phyloP scores from a whole-genome alignment of 2,113 vertebrate genomes.

The Cricetomys ansorgei region DNA sequence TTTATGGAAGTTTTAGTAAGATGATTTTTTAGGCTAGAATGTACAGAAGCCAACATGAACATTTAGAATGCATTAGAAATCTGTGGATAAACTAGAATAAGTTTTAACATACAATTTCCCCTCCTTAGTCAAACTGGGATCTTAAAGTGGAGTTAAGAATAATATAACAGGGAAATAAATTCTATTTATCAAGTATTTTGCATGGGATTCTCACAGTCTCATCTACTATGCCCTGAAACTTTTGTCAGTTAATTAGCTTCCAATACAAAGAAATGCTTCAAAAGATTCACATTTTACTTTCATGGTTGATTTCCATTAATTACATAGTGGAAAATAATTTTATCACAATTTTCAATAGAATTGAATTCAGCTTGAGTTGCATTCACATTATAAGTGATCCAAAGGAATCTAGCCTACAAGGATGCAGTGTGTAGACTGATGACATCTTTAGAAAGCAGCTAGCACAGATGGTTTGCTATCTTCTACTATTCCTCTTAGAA shows the following conservation, averaged over 20 bases:
- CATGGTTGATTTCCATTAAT: not conserved
- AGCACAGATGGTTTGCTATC: not conserved
- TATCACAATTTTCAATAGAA: not conserved
- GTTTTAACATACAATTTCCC: not conserved
- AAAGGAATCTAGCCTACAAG: not conserved
- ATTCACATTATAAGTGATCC: not conserved
- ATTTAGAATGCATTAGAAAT: not conserved
- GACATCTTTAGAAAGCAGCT: not conserved
- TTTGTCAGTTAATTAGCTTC: slow-evolving; percentile 18
- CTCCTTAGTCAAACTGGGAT: not conserved
- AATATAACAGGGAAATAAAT: not conserved
- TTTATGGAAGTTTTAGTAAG: not conserved
- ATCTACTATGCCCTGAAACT: not conserved
- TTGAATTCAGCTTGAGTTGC: slow-evolving; percentile 7
- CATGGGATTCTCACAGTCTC: not conserved
- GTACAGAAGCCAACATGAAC: not conserved
- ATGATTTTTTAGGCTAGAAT: not conserved
- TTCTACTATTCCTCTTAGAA: not conserved
- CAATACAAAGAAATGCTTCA: not conserved
- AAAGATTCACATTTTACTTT: slow-evolving; percentile 31
- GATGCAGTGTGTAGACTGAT: not conserved
- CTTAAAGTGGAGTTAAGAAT: not conserved
- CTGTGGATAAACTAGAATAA: not conserved
- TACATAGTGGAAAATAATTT: not conserved
- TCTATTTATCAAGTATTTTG: slow-evolving; percentile 20